Base-by-base conservation (phyloP, 2,113 vertebrate genomes). In the human region DNA sequence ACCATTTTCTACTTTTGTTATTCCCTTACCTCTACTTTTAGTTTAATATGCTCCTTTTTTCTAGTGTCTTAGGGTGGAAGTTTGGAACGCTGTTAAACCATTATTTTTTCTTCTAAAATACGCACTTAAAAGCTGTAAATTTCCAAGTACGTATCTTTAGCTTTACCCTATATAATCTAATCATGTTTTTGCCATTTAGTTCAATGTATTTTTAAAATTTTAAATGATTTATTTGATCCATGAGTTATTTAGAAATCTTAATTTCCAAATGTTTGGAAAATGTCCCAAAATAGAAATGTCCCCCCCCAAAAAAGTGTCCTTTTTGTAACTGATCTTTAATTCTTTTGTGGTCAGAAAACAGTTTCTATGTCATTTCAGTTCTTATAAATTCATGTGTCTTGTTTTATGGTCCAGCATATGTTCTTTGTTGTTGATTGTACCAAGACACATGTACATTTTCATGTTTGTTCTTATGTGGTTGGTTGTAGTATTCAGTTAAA, bases 221-320 rank as follows among this genome's bases (percentile, higher is more conserved):
- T n/a, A 20, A 40, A 50, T 75, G 50, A 94, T 73, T 91, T 93
- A 57, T 95, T 93, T 94, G 72, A 94, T n/a, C 48, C 48, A 5
- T 68, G 40, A 40, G 38, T 83, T 87, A n/a, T 70, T 81, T 59
- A 79, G 64, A 90, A 93, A 50, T 92, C 2, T 59, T 48, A 43
- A 89, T 61, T 88, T 80, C 32, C 16, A 80, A 55, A n/a, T 89
- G 75, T n/a, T 86, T 81, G 30, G 32, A 84, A 75, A 72, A 48
- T 38, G 76, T 78, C 50, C 35, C 23, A 55, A 2, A 72, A 23
- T 66, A 25, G 52, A 55, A 55, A 55, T 55, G 52, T 55, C 18
- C 52, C 52, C 52, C 52, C 52, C 45, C 45, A 9, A 2, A 55
- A 55, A 55, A 55, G 20, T 20, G 52, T 55, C 52, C 52, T 79